These are phyloP conservation scores for Agrotis puta DNA, from an alignment of 2,888 invertebrate genomes.

Conservation along the genomic window DNA sequence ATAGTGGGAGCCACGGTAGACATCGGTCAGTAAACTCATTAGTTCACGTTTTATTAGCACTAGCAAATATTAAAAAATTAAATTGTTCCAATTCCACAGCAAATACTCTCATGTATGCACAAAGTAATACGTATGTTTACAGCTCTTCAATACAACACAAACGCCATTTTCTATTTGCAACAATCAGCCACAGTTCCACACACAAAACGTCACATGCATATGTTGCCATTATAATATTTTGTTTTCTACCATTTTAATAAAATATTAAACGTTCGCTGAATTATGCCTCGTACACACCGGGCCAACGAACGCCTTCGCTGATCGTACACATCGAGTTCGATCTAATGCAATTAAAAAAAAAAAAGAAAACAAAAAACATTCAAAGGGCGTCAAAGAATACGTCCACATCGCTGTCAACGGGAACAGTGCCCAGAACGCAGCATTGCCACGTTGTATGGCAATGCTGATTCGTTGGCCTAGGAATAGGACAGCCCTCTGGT, in stretches of 20 bases:
- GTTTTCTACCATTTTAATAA: conserved; percentile 2
- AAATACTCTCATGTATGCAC: conserved; percentile 65
- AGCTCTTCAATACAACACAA: conserved; percentile 85
- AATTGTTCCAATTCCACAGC: conserved; percentile 55
- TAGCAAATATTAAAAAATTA: conserved; percentile 71
- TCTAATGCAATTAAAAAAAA: no score
- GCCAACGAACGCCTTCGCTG: background rate
- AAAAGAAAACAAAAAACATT: no score
- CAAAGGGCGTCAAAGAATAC: no score
- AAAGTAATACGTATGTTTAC: conserved; percentile 84
- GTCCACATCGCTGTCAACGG: no score
- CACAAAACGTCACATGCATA: conserved; percentile 56
- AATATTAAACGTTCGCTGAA: no score
- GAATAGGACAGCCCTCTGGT: no score
- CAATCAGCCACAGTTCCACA: conserved; percentile 27
- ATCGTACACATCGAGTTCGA: no score
- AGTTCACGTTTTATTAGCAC: conserved; percentile 84
- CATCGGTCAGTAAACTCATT: conserved; percentile 90
- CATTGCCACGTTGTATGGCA: no score
- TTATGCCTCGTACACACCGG: no score
- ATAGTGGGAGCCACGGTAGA: conserved; percentile 91
- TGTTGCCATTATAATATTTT: conserved; percentile 42
- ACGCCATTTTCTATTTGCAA: conserved; percentile 85
- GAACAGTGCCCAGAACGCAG: no score
- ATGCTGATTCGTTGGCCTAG: no score